Evolutionary conservation across 1,140 invertebrate genomes (phyloP).

Genomic region (Coptotermes formosanus): DNA sequence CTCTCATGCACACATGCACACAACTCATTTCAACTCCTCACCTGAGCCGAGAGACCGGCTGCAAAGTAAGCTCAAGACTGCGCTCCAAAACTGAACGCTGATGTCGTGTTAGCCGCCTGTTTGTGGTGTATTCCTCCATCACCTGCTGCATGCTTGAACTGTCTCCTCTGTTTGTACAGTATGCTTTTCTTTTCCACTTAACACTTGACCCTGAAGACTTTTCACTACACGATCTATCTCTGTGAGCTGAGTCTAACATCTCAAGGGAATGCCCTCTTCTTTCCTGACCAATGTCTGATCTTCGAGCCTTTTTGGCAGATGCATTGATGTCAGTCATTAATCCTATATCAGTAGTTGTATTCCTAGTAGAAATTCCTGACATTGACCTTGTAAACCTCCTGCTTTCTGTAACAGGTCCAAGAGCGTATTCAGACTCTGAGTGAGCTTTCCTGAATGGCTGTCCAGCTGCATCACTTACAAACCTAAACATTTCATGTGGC

Average conservation of each 20-base stretch:
- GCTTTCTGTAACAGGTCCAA: too few species aligned
- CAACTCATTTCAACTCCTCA: background rate
- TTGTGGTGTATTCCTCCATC: constrained; percentile 27
- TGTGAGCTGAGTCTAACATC: too few species aligned
- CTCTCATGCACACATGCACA: too few species aligned
- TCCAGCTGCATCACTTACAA: too few species aligned
- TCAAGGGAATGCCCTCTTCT: background rate
- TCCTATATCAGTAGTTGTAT: background rate
- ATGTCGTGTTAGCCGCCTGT: constrained; percentile 25
- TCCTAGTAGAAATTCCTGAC: background rate
- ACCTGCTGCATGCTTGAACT: background rate
- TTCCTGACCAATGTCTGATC: background rate
- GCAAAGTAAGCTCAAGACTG: background rate
- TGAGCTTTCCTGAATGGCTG: too few species aligned
- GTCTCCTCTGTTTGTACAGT: background rate
- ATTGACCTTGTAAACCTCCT: too few species aligned
- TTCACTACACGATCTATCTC: background rate
- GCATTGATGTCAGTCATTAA: background rate
- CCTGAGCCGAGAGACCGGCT: background rate
- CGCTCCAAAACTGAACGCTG: constrained; percentile 12
- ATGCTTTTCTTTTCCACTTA: background rate
- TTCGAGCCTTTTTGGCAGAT: background rate
- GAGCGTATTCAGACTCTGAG: too few species aligned
- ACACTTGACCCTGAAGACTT: background rate
- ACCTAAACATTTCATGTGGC: too few species aligned